These are phyloP conservation scores for Hipposideros armiger DNA, from an alignment of 2,113 vertebrate species.

Conservation along the genomic window DNA sequence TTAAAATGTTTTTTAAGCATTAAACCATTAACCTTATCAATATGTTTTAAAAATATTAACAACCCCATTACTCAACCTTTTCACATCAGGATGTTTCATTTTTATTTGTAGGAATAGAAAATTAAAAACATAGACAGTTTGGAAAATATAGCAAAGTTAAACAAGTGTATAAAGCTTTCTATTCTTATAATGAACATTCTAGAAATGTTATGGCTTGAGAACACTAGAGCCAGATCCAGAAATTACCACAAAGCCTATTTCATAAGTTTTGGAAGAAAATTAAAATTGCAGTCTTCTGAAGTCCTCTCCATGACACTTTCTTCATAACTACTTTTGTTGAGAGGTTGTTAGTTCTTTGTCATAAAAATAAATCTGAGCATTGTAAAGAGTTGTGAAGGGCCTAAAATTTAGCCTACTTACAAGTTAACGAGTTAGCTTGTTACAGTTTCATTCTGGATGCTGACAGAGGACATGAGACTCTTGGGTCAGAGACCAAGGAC, in stretches of 20 bases:
- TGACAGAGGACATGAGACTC: not conserved
- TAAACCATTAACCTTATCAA: not conserved
- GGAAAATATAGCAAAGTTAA: conserved; percentile 36
- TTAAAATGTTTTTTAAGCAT: conserved; percentile 7
- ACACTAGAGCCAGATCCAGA: conserved; percentile 67
- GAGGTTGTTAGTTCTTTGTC: not conserved
- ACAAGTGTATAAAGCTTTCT: conserved; percentile 27
- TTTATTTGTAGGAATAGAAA: not conserved
- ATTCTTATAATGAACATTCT: conserved; percentile 37
- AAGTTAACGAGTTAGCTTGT: not conserved
- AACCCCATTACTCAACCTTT: not conserved
- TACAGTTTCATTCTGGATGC: not conserved
- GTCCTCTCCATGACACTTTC: conserved; percentile 60
- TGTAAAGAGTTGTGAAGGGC: not conserved
- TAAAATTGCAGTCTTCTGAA: conserved; percentile 63
- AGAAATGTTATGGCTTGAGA: conserved; percentile 32
- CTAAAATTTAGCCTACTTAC: not conserved
- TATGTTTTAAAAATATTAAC: not conserved
- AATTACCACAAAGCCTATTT: conserved; percentile 77
- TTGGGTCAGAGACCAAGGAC: not conserved
- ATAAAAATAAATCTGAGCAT: not conserved
- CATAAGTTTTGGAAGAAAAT: conserved; percentile 72
- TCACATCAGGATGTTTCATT: not conserved
- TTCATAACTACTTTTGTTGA: conserved; percentile 20
- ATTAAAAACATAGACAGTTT: not conserved